Conservation (phyloP, 2,888 invertebrate genomes). For the Lasioglossum morio region DNA sequence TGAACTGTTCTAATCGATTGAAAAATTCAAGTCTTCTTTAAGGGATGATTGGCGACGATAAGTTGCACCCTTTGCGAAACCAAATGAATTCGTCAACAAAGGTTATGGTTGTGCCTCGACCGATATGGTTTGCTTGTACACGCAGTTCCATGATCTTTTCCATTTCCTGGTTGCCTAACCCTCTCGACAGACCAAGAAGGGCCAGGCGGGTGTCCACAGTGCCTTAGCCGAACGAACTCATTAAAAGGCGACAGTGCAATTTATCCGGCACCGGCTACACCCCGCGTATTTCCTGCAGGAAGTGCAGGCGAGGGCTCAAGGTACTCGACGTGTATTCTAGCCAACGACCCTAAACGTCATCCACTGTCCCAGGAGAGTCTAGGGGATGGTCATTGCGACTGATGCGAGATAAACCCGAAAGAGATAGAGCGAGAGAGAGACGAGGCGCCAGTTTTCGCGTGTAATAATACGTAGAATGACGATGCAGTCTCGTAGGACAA, state of each 20-base stretch:
- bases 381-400: constrained; percentile 32
- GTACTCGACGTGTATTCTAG: neutral
- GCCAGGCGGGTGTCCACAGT: neutral
- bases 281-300: constrained; percentile 8
- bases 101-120: neutral
- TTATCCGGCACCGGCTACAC: neutral
- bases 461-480: constrained; percentile 71
- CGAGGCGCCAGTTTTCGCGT: constrained; percentile 58
- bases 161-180: neutral
- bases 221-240: neutral
- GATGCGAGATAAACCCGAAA: constrained; percentile 35
- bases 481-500: constrained; percentile 72
- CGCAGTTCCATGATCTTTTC: neutral
- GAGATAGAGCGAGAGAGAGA: constrained; percentile 11
- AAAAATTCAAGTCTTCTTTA: neutral
- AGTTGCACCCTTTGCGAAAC: neutral
- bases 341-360: neutral
- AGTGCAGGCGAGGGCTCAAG: neutral
- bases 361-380: neutral
- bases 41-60: neutral
- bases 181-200: neutral
- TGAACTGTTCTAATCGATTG: neutral
- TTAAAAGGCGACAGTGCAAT: constrained; percentile 11
- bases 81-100: neutral
- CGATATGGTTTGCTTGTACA: neutral